Base-by-base conservation (phyloP, 2,888 invertebrate species). In the Coelinius sp. region DNA sequence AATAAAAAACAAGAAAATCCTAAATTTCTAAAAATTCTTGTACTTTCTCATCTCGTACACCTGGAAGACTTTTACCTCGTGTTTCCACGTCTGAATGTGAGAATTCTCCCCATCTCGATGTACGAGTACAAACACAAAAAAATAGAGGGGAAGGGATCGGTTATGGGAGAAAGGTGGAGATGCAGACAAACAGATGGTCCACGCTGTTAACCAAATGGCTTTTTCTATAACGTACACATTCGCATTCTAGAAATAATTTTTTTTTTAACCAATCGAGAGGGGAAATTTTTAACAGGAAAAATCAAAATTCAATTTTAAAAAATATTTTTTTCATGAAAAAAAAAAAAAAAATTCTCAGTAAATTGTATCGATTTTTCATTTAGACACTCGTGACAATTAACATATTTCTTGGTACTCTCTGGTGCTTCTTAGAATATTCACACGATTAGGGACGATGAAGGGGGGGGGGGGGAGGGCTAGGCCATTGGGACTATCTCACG, bases 401-500 rank as follows among this genome's bases (percentile, higher is more conserved):
- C 68, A 52, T 63, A 44, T 41, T 27, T 56, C 53, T 31, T 12
- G 44, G 41, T 35, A 56, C 44, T 63, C 41, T 22, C 52, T 46
- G 71, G 20, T 7, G 41, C 22, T 70, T 65, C 70, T 44, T 46
- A 10, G 70, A 70, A 70, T n/a, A 7, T 6, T 31, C 0, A 31
- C 0, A 31, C 59, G 22, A 66, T 70, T 70, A 66, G 56, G 44
- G 27, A n/a, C n/a, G n/a, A n/a, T n/a, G n/a, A n/a, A n/a, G n/a
- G n/a, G n/a, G n/a, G n/a, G n/a, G n/a, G n/a, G n/a, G n/a, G n/a
- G n/a, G n/a, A n/a, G 12, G 62, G 41, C 64, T 25, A 17, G 49
- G 41, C 41, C 53, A 52, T 68, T 49, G 17, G 49, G 25, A 17
- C 49, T 71, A 71, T 71, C 71, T 46, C 49, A 25, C 31, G 38